phyloP scores from a whole-genome alignment of 1,140 invertebrate genomes.

The Bombus sylvicola region DNA sequence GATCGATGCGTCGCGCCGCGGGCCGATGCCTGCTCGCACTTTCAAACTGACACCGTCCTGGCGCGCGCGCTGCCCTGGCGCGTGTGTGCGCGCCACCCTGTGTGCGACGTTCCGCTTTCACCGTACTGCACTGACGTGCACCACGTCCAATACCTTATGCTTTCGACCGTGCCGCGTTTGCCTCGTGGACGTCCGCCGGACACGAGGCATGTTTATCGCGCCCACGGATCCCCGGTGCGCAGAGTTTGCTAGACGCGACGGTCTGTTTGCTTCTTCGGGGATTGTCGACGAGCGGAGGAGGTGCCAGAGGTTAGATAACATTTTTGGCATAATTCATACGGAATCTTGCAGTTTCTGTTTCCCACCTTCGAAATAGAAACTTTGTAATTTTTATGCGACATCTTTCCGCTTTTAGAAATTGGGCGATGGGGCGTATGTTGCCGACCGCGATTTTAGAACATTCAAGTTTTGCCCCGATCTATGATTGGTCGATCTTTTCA shows the following conservation, averaged over 20 bases:
- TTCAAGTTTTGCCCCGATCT: background rate
- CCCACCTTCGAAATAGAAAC: too few species aligned
- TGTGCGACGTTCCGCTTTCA: slow-evolving; percentile 18
- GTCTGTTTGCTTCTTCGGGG: slow-evolving; percentile 13
- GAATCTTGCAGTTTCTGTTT: too few species aligned
- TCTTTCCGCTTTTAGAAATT: background rate
- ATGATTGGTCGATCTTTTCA: background rate
- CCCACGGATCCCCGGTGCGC: background rate
- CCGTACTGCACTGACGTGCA: slow-evolving; percentile 12
- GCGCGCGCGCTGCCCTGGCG: background rate
- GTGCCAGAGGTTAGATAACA: background rate
- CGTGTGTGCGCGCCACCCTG: background rate
- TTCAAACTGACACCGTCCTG: slow-evolving; percentile 69
- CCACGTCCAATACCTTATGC: slow-evolving; percentile 43
- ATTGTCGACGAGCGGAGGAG: too few species aligned
- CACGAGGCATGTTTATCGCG: slow-evolving; percentile 37
- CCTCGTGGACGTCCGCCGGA: slow-evolving; percentile 17
- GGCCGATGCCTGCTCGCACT: slow-evolving; percentile 78
- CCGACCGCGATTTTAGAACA: background rate
- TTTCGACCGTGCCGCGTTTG: slow-evolving; percentile 20
- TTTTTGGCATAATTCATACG: background rate
- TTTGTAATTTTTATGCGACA: background rate
- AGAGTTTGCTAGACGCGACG: background rate
- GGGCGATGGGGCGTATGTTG: background rate
- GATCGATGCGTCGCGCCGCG: slow-evolving; percentile 81